Base-by-base conservation (phyloP, 2,797 vertebrate genomes). In the Parauchenoglanis ngamensis region DNA sequence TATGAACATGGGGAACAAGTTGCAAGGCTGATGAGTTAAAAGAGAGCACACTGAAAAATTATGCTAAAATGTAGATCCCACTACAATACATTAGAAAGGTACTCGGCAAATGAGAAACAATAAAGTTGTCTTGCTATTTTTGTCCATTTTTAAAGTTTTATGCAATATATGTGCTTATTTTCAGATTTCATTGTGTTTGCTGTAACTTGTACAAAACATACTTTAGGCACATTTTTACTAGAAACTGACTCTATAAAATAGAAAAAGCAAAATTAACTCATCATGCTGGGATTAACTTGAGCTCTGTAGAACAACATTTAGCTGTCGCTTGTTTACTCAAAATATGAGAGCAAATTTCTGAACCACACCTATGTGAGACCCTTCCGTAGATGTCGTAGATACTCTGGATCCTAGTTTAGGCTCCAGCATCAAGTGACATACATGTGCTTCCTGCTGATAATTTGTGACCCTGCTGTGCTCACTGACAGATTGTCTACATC, bases 401-500 rank as follows among this genome's bases (percentile, higher is more conserved):
- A 75, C 15, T 84, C 52, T 77, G 73, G 52, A 76, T 82, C 88
- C 90, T 92, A 91, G 61, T 54, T 85, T 90, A 80, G 78, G 91
- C 92, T 90, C 91, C 90, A 92, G 91, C 90, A 90, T 93, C 87
- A 90, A 89, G 88, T 93, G 91, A 93, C 92, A 93, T 93, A 89
- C 59, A 67, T 25, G 85, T 90, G 91, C 91, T 91, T 89, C 92
- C 87, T 78, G 92, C 92, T 92, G 92, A 88, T 93, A 91, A 93
- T 92, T 92, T 93, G 91, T 94, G 91, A 94, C 92, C 90, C 89
- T 90, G 87, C 87, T 92, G 87, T 86, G 76, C 88, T 91, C 89
- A 90, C 83, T 91, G 91, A 92, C 92, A 89, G 84, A 89, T 91
- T 89, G 92, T 92, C 89, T 91, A 91, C 91, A 92, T 94, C 91